Conservation (phyloP, 2,113 vertebrate genomes). For the Grammomys dolichurus region DNA sequence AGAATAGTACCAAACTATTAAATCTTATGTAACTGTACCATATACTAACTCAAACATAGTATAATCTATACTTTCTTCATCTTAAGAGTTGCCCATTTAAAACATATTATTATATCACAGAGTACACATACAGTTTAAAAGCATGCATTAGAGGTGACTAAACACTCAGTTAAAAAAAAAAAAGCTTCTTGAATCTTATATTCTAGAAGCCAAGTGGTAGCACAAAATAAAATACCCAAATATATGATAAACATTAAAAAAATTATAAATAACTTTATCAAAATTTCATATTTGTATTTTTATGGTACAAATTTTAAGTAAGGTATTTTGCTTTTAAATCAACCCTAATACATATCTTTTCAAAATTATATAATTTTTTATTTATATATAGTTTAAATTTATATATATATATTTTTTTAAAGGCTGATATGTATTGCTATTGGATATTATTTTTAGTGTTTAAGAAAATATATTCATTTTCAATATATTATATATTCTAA, state of each 20-base stretch:
- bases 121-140: neutral
- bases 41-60: neutral
- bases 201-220: neutral
- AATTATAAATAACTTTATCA: neutral
- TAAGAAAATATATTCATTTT: slow-evolving; percentile 46
- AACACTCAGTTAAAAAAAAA: neutral
- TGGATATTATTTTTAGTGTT: neutral
- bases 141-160: neutral
- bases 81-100: neutral
- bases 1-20: neutral
- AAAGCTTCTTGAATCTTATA: neutral
- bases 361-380: neutral
- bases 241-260: neutral
- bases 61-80: neutral
- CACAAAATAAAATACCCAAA: neutral
- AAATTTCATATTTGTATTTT: neutral
- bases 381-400: neutral
- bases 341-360: neutral
- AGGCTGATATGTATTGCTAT: neutral
- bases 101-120: neutral
- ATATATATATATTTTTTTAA: neutral
- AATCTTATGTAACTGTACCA: neutral
- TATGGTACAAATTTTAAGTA: neutral
- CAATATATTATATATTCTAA: slow-evolving; percentile 20
- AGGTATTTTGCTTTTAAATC: neutral